A percentile compares a stretch with the other conserved stretches of the same genome.
Evolutionary conservation across 2,888 invertebrate genomes (phyloP).

Genomic region (Melikaiella ostensackeni): DNA sequence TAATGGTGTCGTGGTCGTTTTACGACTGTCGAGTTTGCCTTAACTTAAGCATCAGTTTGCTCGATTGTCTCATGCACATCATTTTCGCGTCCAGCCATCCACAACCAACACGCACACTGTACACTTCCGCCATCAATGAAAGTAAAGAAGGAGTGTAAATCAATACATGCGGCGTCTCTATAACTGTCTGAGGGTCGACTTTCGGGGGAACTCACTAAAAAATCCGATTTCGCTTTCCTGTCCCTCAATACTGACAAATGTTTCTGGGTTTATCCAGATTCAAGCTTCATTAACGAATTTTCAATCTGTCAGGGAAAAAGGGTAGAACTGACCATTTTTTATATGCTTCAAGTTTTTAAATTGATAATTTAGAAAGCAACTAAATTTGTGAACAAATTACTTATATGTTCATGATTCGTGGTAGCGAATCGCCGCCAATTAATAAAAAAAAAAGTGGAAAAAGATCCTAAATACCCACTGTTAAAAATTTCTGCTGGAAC

Average conservation of each 20-base stretch:
- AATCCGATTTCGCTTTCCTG: background rate
- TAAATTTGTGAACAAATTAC: too few relatives aligned
- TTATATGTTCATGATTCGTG: too few relatives aligned
- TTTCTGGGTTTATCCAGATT: background rate
- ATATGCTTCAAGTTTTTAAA: too few relatives aligned
- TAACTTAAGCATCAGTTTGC: slow-evolving; percentile 16
- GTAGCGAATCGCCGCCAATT: too few relatives aligned
- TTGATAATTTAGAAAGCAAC: too few relatives aligned
- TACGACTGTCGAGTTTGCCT: slow-evolving; percentile 4
- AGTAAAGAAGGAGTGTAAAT: slow-evolving; percentile 27
- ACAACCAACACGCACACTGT: slow-evolving; percentile 19
- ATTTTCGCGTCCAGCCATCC: slow-evolving; percentile 22
- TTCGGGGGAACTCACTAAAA: background rate
- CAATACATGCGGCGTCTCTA: slow-evolving; percentile 19
- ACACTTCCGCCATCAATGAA: slow-evolving; percentile 27
- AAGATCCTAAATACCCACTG: too few relatives aligned
- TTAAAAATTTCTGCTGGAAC: too few relatives aligned
- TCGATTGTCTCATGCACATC: slow-evolving; percentile 13
- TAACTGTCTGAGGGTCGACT: background rate
- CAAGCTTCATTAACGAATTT: background rate
- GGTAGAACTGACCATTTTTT: background rate
- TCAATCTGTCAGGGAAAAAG: background rate
- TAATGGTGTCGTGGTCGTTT: background rate
- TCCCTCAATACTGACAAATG: background rate
- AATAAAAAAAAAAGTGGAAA: too few relatives aligned